phyloP scores from a whole-genome alignment of 1,140 invertebrate genomes.

The Aporrectodea caliginosa region DNA sequence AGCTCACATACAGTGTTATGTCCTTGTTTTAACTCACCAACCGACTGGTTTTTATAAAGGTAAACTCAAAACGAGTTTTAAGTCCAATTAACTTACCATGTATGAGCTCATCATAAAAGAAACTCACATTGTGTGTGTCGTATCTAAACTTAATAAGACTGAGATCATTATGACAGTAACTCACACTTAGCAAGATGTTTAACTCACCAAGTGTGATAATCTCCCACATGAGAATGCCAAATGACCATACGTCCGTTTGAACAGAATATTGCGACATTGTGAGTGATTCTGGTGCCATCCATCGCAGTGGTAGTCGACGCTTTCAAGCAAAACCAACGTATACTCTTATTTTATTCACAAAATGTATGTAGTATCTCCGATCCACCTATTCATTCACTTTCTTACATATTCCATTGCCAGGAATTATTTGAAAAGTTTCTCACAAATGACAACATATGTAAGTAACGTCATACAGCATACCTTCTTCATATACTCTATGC shows the following conservation, averaged over 20 bases:
- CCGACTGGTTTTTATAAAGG: too few species aligned
- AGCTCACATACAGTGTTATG: too few species aligned
- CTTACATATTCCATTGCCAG: too few species aligned
- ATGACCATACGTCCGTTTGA: conserved; percentile 85
- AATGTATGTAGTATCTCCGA: too few species aligned
- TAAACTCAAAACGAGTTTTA: background rate
- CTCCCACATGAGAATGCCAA: conserved; percentile 82
- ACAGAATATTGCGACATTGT: conserved; percentile 78
- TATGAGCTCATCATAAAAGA: too few species aligned
- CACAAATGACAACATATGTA: too few species aligned
- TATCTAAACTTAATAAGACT: background rate
- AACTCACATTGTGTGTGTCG: background rate
- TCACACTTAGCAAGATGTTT: background rate
- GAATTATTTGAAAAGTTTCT: too few species aligned
- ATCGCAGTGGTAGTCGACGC: conserved; percentile 68
- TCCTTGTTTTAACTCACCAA: too few species aligned
- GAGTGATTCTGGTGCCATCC: conserved; percentile 86
- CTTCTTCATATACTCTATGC: too few species aligned
- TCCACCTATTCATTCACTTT: too few species aligned
- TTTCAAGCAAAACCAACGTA: conserved; percentile 3
- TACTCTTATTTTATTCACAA: too few species aligned
- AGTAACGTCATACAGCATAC: too few species aligned
- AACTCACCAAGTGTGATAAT: conserved; percentile 59
- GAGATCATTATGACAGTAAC: background rate
- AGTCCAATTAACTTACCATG: background rate